Evolutionary conservation across 2,888 invertebrate species (phyloP), one percentile per base, ranked within the genome.

Genomic region (Scaptomyza flava): DNA sequence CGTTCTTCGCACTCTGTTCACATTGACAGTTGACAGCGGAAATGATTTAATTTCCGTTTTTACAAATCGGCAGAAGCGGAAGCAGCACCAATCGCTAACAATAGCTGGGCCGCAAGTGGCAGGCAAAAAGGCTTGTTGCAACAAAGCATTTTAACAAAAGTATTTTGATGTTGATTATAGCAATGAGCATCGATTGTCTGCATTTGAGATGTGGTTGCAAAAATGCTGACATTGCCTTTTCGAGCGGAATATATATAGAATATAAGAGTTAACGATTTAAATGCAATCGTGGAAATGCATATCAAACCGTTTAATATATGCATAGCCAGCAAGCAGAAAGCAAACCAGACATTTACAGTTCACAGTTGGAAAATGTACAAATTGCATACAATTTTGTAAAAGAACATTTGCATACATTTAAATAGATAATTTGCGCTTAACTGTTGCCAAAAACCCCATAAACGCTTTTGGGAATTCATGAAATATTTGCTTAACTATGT

Each of bases 31-130:
- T 51, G 82, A 85, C 68, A 68, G 75, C 70, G 82, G 72, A 87
- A 84, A 87, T 84, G 73, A 81, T 87, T 87, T 87, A 78, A 87
- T 84, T 78, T 84, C 76, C 84, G 77, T 62, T 77, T 54, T 42
- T 46, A 42, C 68, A 64, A 45, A 56, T 14, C 57, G 9, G 57
- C 64, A 38, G 17, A 20, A n/a, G 14, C 12, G 30, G n/a, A 3
- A 33, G 45, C 30, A 9, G 23, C 23, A 12, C 6, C 27, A 17
- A 17, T 17, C 17, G 17, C 17, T 17, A 17, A 17, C 17, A 17
- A 17, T 17, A 17, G 17, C 54, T 36, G 27, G 50, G 23, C 2
- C 61, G 70, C 57, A 59, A 33, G 70, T 46, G 52, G 56, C 63
- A 58, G 12, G 42, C 1, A 1, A 17, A 17, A 17, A 17, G 66